Base-by-base conservation (phyloP, 2,113 vertebrate species). In the Pipra filicauda region DNA sequence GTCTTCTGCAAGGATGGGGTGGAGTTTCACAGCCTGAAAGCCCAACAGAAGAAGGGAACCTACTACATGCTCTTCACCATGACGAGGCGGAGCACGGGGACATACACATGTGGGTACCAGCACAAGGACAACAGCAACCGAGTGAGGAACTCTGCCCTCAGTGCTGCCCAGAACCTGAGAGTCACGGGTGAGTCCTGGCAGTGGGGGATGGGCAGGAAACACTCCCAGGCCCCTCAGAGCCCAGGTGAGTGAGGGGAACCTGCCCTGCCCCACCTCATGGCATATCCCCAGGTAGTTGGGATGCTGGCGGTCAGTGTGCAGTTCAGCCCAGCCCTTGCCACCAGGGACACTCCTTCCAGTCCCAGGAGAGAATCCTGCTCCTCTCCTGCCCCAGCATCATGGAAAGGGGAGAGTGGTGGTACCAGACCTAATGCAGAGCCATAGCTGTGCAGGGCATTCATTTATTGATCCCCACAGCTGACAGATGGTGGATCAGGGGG, bases 11-110 rank as follows among this genome's bases (percentile, higher is more conserved):
- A 80, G 62, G 51, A 67, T 0, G 6, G 23, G 23, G 44, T 48
- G 16, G 11, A 49, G 23, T 3, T 49, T 17, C 11, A 19, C 6
- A 69, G 66, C 6, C 33, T 35, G 33, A 35, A 21, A 49, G 66
- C 33, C 46, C 33, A 27, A 7, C 44, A 48, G 11, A 10, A 14
- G 3, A 1, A n/a, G 28, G 15, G 26, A 24, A 51, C 18, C n/a
- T 52, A 51, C 46, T 51, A 0, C 5, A 3, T 51, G 26, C 7
- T 1, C 9, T 22, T 33, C 31, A 3, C 7, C 14, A 6, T 30
- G 19, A 71, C 1, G 0, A 15, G 0, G 12, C 19, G 2, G n/a
- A 70, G 13, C 5, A 0, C 12, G 22, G 48, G 48, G 27, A 30
- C 48, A 22, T 51, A 20, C 46, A 49, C 46, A 8, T 37, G 46